Evolutionary conservation across 2,888 invertebrate species (phyloP).

Genomic region (Brenthis ino): DNA sequence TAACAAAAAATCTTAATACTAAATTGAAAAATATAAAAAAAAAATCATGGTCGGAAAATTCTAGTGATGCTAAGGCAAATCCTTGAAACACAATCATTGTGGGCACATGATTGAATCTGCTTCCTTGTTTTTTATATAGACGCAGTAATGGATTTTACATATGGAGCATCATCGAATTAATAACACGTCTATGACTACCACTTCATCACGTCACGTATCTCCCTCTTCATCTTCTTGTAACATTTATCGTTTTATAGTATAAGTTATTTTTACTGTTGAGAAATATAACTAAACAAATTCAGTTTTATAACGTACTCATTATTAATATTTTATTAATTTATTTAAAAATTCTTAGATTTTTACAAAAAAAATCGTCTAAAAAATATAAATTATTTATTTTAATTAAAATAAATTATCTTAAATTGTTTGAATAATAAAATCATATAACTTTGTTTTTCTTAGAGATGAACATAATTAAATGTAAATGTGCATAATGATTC

Average conservation of each 20-base stretch:
- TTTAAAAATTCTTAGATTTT: no score
- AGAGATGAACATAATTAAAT: no score
- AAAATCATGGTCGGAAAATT: constrained; percentile 22
- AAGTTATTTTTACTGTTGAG: no score
- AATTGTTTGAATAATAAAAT: no score
- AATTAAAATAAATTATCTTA: no score
- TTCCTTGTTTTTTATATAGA: constrained; percentile 33
- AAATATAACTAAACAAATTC: no score
- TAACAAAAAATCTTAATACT: constrained; percentile 1
- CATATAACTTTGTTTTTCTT: no score
- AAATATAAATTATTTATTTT: no score
- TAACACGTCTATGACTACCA: neutral
- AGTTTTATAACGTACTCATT: no score
- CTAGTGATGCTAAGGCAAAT: constrained; percentile 41
- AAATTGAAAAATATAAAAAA: constrained; percentile 5
- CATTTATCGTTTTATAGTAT: neutral
- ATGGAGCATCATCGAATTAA: constrained; percentile 15
- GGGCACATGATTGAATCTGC: constrained; percentile 26
- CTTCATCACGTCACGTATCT: neutral
- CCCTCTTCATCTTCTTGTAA: neutral
- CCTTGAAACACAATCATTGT: constrained; percentile 49
- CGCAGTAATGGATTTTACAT: constrained; percentile 10
- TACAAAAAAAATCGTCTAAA: no score
- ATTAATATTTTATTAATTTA: no score
- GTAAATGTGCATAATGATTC: no score